A percentile compares a stretch with the other conserved stretches of the same genome.
Evolutionary conservation across 2,113 vertebrate genomes (phyloP).

Genomic region (Coturnix japonica): DNA sequence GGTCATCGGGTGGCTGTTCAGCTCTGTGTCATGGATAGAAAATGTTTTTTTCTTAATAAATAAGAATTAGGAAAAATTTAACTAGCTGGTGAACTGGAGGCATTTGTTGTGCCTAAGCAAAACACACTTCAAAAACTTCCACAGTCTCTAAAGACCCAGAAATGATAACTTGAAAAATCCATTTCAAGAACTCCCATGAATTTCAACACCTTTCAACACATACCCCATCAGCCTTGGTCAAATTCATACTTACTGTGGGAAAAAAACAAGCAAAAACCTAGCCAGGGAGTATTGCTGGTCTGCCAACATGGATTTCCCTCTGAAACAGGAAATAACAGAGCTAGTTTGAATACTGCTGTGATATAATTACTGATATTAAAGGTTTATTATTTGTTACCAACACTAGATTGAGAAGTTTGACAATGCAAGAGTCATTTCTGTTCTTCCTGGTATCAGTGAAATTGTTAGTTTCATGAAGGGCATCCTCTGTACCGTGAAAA

Average conservation of each 20-base stretch:
- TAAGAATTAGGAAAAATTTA: neutral
- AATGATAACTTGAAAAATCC: neutral
- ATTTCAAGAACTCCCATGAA: neutral
- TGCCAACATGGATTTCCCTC: neutral
- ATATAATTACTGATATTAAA: neutral
- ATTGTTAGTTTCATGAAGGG: neutral
- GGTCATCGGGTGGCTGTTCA: neutral
- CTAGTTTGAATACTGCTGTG: neutral
- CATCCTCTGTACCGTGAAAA: neutral
- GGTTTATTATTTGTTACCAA: neutral
- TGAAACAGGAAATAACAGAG: neutral
- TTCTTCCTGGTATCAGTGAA: neutral
- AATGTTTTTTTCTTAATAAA: neutral
- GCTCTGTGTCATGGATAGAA: neutral
- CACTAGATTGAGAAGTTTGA: neutral
- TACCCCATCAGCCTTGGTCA: neutral
- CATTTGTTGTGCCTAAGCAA: neutral
- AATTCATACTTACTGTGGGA: neutral
- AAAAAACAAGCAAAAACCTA: neutral
- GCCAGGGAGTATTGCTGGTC: neutral
- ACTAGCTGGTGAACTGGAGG: neutral
- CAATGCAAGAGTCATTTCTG: neutral
- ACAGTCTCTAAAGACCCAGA: neutral
- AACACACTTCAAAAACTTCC: neutral
- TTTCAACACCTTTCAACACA: neutral